Evolutionary conservation across 2,113 vertebrate species (phyloP), one percentile per base, ranked within the genome.

Genomic region (Brevimyrus niger): DNA sequence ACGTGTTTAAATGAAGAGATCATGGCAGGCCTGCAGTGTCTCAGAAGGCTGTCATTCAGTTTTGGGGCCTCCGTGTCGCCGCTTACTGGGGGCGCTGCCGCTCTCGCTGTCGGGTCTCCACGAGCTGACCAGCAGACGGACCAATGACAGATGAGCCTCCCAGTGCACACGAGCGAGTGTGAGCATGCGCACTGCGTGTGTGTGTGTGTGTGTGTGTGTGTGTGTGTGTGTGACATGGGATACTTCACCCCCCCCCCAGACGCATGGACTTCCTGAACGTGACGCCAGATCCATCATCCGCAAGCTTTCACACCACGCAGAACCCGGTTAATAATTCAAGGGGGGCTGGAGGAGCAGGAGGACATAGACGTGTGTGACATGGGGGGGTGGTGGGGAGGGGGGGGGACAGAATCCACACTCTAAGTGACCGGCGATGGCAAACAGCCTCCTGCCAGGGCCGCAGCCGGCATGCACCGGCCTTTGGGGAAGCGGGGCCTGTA

Each of bases 261-360:
- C 92, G 89, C 92, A 92, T 87, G 86, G 93, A 94, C 91, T 91
- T 95, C 92, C 90, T 91, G 94, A 95, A 95, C 91, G 91, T 91
- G 92, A 95, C 92, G 94, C 92, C 93, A 91, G 94, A 94, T 95
- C 92, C 92, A 89, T 91, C 90, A 91, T 91, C 92, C 93, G 94
- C 95, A 90, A 91, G 92, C 89, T 92, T 94, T 95, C 93, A 94
- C 92, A 92, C 92, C 23, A 53, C 4, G 11, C 5, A 53, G 83
- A 87, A 87, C 87, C 89, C 92, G 94, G 94, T 95, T 95, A 96
- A 95, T 95, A 94, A 96, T 96, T 96, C 94, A 95, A 94, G 23
- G 23, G 23, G 58, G 58, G 58, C 58, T 61, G 58, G 58, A 61
- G 23, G 58, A 61, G n/a, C 23, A 94, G 93, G 92, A 92, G 88